These are phyloP conservation scores for Scarus forsteni DNA, from an alignment of 2,797 vertebrate species.

Conservation along the genomic window DNA sequence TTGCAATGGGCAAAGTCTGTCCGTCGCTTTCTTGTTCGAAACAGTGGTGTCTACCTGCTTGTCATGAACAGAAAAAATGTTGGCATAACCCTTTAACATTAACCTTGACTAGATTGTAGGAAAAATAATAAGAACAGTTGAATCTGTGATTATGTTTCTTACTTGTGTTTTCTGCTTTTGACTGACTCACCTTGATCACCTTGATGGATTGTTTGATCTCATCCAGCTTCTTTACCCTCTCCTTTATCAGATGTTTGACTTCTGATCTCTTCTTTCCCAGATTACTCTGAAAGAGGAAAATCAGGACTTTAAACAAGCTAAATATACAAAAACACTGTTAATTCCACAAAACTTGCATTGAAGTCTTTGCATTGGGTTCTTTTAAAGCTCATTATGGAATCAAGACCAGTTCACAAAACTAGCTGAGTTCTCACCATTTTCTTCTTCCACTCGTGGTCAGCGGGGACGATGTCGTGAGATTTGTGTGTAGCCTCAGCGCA, in stretches of 20 bases:
- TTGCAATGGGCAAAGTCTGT: too few relatives aligned
- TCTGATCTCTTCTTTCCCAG: slow-evolving; percentile 81
- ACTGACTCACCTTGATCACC: slow-evolving; percentile 83
- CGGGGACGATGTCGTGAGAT: slow-evolving; percentile 79
- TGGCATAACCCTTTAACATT: too few relatives aligned
- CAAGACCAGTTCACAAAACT: neutral
- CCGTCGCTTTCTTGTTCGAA: too few relatives aligned
- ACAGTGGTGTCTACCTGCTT: too few relatives aligned
- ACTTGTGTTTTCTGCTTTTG: neutral
- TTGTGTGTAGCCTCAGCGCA: slow-evolving; percentile 80
- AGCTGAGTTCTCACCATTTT: slow-evolving; percentile 72
- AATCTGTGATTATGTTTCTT: too few relatives aligned
- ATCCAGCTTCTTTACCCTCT: slow-evolving; percentile 84
- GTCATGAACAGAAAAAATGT: too few relatives aligned
- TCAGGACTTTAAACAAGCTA: neutral
- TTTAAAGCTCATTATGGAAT: too few relatives aligned
- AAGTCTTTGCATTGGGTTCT: too few relatives aligned
- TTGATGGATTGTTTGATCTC: slow-evolving; percentile 87
- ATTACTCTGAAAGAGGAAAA: slow-evolving; percentile 63
- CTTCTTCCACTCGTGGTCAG: slow-evolving; percentile 84
- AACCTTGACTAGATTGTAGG: too few relatives aligned
- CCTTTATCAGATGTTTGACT: slow-evolving; percentile 85
- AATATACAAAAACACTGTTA: too few relatives aligned
- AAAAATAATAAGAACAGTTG: too few relatives aligned
- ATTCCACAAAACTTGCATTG: too few relatives aligned